Percentiles rank a stretch among this genome's conserved stretches.
phyloP scores from a whole-genome alignment of 2,888 invertebrate genomes.

The Physocephala rufipes region DNA sequence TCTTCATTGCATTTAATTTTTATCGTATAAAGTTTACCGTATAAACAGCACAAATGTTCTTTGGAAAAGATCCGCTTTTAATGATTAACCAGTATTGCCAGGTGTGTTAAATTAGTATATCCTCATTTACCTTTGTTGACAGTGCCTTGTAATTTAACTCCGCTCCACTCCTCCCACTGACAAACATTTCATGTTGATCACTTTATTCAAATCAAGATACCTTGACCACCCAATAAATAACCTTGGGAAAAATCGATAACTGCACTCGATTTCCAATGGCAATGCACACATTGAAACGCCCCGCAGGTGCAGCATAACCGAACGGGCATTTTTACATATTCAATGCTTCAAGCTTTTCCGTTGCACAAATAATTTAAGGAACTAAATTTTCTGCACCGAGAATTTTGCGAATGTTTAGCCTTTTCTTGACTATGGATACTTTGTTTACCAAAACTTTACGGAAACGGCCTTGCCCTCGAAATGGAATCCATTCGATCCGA shows the following conservation, averaged over 20 bases:
- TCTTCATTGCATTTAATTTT: too few relatives aligned
- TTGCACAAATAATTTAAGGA: too few relatives aligned
- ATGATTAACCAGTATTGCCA: constrained; percentile 14
- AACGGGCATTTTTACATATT: too few relatives aligned
- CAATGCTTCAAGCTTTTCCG: too few relatives aligned
- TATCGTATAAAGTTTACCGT: background rate
- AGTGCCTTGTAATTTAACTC: constrained; percentile 16
- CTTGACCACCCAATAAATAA: constrained; percentile 50
- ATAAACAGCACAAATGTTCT: background rate
- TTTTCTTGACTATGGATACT: background rate
- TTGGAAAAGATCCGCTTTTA: background rate
- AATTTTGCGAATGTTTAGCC: background rate
- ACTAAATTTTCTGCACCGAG: background rate
- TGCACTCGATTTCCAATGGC: constrained; percentile 51
- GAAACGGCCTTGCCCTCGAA: background rate
- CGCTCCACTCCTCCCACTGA: background rate
- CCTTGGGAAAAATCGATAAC: constrained; percentile 57
- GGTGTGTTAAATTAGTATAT: constrained; percentile 6
- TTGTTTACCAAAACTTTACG: constrained; percentile 11
- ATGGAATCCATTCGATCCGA: background rate
- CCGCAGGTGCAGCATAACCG: constrained; percentile 2
- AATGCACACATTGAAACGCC: constrained; percentile 20
- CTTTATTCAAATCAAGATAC: constrained; percentile 15
- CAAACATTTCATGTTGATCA: constrained; percentile 7
- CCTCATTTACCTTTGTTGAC: background rate